A percentile compares a stretch with the other conserved stretches of the same genome.
These are phyloP conservation scores for Eupithecia dodoneata DNA, from an alignment of 2,888 invertebrate species.

Conservation along the genomic window DNA sequence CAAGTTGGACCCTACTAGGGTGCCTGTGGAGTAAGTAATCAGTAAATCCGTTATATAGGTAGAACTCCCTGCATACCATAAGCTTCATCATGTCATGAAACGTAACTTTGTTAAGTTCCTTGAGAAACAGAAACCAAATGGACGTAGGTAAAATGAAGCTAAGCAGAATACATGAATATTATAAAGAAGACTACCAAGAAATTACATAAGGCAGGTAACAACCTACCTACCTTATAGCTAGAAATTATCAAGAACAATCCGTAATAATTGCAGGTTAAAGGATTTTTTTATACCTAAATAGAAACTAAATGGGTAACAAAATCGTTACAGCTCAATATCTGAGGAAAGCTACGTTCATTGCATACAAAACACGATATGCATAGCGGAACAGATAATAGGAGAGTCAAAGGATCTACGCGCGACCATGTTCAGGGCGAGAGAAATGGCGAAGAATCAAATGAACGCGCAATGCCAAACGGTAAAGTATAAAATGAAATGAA, in stretches of 20 bases:
- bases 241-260: no score
- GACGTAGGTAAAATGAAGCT: not conserved
- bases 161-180: not conserved
- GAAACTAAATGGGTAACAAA: not conserved
- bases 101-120: not conserved
- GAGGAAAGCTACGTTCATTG: slow-evolving; percentile 94
- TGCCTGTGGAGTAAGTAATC: slow-evolving; percentile 76
- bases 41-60: not conserved
- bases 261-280: no score
- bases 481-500: no score
- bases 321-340: slow-evolving; percentile 82
- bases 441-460: slow-evolving; percentile 91
- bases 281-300: no score
- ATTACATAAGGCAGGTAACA: not conserved
- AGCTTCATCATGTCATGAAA: not conserved
- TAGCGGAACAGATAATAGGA: slow-evolving; percentile 92
- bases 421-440: slow-evolving; percentile 90
- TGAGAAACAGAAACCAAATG: not conserved
- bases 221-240: no score
- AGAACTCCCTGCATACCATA: not conserved
- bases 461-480: slow-evolving; percentile 88
- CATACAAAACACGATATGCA: slow-evolving; percentile 89
- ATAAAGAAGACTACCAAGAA: not conserved
- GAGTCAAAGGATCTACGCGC: slow-evolving; percentile 91
- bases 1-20: slow-evolving; percentile 91